Conservation (phyloP, 2,888 invertebrate genomes). For the Eupithecia tripunctaria region DNA sequence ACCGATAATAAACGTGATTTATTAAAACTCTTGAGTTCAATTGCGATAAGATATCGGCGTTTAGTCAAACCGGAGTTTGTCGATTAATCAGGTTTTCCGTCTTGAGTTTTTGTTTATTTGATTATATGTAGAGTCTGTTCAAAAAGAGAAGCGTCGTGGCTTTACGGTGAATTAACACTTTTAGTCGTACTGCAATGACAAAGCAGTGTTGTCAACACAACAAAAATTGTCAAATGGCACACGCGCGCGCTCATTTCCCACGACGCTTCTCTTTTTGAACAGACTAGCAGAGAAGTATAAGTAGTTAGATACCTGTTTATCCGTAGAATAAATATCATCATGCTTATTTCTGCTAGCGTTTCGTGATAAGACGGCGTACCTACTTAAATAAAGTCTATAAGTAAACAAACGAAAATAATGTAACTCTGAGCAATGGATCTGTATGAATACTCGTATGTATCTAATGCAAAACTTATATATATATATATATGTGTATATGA, state of each 20-base stretch:
- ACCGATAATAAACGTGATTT: slow-evolving; percentile 42
- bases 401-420: not conserved
- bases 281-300: not conserved
- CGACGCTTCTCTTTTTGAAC: too few relatives aligned
- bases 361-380: too few relatives aligned
- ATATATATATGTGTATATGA: too few relatives aligned
- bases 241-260: too few relatives aligned
- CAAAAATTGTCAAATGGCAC: too few relatives aligned
- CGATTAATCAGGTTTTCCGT: slow-evolving; percentile 14
- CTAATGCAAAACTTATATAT: not conserved
- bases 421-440: not conserved
- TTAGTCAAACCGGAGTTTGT: slow-evolving; percentile 14
- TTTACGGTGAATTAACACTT: too few relatives aligned
- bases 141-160: too few relatives aligned
- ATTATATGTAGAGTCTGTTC: not conserved
- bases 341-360: too few relatives aligned
- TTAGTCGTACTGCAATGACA: too few relatives aligned
- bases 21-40: slow-evolving; percentile 26
- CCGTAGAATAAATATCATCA: not conserved
- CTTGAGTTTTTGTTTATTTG: not conserved
- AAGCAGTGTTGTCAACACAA: too few relatives aligned
- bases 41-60: slow-evolving; percentile 30
- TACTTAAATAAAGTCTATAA: too few relatives aligned
- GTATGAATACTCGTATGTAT: not conserved
- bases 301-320: not conserved